Evolutionary conservation across 2,888 invertebrate species (phyloP), one percentile per base, ranked within the genome.

Genomic region (Hanleya hanleyi): DNA sequence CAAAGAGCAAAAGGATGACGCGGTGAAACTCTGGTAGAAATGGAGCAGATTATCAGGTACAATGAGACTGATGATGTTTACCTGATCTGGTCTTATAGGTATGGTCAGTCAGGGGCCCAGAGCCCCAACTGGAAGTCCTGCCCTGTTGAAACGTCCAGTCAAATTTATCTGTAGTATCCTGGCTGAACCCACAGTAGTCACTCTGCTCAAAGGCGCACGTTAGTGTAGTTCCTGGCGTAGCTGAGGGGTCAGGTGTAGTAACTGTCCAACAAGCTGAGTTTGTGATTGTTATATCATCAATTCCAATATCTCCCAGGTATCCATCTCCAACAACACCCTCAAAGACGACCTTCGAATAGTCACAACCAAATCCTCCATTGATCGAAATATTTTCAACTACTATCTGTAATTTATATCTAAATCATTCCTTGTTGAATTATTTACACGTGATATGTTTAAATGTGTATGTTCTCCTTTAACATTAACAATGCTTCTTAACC

Each of bases 91-190:
- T 86, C 68, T 82, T 80, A 71, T 85, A 86, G 0, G 87, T 88
- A 79, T 87, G 87, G 71, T 89, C 89, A 73, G 35, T 74, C 1
- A 67, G 41, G 0, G 88, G 88, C 22, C 87, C 88, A 47, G 87
- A 88, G 9, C 69, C 38, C 0, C 50, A 0, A 15, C 83, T 77
- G 1, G 61, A 3, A 1, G 87, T 87, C 4, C 71, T 33, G 1
- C 79, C 71, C 35, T 71, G 64, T 12, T 76, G 73, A 29, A 82
- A 71, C n/a, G 78, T 76, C 87, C 87, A 87, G 75, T 86, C 80
- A 80, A 84, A 86, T 15, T 73, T 74, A 67, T 85, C 85, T 0
- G 62, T 74, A 18, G 72, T 81, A 69, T 86, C 87, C 57, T 86
- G 84, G 15, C 71, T 77, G 75, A 84, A 87, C 35, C 80, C 77